Evolutionary conservation across 2,797 vertebrate species (phyloP).

Genomic region (Scolopax bukidnonensis): DNA sequence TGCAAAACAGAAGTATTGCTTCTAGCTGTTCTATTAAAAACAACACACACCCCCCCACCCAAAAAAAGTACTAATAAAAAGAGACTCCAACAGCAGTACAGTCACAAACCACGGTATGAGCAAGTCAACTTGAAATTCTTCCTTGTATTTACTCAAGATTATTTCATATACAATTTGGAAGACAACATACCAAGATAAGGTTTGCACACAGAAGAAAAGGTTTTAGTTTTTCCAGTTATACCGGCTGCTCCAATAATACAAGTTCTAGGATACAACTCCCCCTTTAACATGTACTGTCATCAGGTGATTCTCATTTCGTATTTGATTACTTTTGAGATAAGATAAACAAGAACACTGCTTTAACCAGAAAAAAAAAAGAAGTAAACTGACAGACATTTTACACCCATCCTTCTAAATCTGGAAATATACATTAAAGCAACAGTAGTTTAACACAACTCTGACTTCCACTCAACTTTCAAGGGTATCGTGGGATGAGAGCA

Average conservation of each 20-base stretch:
- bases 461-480: neutral
- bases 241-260: constrained; percentile 28
- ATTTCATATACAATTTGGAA: neutral
- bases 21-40: neutral
- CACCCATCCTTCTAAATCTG: neutral
- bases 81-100: neutral
- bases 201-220: neutral
- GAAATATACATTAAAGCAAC: neutral
- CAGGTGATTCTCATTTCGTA: neutral
- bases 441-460: neutral
- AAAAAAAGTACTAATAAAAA: neutral
- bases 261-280: neutral
- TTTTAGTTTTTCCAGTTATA: constrained; percentile 64
- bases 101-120: neutral
- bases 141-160: constrained; percentile 25
- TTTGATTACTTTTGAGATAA: neutral
- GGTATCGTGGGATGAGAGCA: rapidly evolving
- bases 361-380: neutral
- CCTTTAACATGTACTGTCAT: neutral
- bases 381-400: neutral
- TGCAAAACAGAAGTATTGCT: neutral
- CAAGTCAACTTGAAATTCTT: constrained; percentile 32
- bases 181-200: constrained; percentile 36
- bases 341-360: neutral
- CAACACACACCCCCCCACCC: neutral